Evolutionary conservation across 2,888 invertebrate genomes (phyloP), one percentile per base, ranked within the genome.

Genomic region (Nebria brevicollis): DNA sequence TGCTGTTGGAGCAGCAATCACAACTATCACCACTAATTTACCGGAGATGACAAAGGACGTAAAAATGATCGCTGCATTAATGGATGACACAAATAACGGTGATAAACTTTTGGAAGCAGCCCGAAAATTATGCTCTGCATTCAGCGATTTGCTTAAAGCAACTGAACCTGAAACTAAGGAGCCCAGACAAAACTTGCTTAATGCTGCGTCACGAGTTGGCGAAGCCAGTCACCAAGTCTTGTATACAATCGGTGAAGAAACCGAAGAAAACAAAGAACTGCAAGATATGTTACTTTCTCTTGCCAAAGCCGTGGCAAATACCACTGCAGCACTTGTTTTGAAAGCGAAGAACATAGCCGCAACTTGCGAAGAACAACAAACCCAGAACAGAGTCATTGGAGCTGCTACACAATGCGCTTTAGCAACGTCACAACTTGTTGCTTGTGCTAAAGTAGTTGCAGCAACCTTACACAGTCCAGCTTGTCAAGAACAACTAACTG

Each of bases 301-400:
- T 84, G 99, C 99, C 6, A 99, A 99, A 90, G 97, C 96, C 0
- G 99, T 99, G 43, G 99, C 99, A 68, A 99, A 98, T 88, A 97
- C 98, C 1, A 98, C 99, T 0, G 99, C 99, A 0, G 96, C 97
- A 0, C 90, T 99, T 77, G 99, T 99, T 1, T 91, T 99, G 78
- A 96, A 97, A 87, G 98, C 99, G 0, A 98, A 99, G 91, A 96
- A 96, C 86, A 98, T 99, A 83, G 98, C 99, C 0, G 96, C 96
- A 0, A 96, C 96, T 84, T 95, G 95, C 86, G 93, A 93, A 74
- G 95, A 96, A 85, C 95, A 95, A 83, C 94, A 93, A 65, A 93
- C 94, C 43, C 96, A 97, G 89, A 96, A 96, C 88, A 91, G 92
- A 85, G 97, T 99, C 73, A 98, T 99, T 85, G 96, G 96, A 0